A percentile compares a stretch with the other conserved stretches of the same genome.
Conservation (phyloP, 1,140 invertebrate species). For the Platorchestia sp. region DNA sequence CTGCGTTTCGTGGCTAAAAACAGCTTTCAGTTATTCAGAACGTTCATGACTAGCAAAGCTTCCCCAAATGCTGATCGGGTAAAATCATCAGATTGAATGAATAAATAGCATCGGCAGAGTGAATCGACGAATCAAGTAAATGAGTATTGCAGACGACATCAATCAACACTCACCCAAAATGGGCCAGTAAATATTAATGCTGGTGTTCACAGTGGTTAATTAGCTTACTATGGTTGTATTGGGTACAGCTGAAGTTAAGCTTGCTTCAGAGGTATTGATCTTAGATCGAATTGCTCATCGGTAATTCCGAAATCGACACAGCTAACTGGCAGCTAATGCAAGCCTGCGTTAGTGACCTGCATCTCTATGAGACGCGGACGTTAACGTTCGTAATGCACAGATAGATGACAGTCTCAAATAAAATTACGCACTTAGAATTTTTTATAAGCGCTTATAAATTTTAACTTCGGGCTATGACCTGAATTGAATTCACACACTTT, state of each 20-base stretch:
- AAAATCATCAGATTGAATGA: background rate
- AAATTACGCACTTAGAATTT: background rate
- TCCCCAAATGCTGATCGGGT: too few species aligned
- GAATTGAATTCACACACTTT: background rate
- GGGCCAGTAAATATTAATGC: background rate
- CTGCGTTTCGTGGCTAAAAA: too few species aligned
- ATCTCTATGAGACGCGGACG: background rate
- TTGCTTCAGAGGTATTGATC: background rate
- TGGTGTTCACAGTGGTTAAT: background rate
- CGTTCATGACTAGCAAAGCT: too few species aligned
- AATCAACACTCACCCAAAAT: background rate
- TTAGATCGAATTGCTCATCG: background rate
- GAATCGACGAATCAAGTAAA: background rate
- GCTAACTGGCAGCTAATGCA: background rate
- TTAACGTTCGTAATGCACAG: background rate
- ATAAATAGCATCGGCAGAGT: background rate
- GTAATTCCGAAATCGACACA: background rate
- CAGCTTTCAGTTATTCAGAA: too few species aligned
- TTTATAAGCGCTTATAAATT: background rate
- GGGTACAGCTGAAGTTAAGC: background rate
- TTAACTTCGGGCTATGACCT: background rate
- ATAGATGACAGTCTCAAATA: background rate
- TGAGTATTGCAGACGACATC: background rate
- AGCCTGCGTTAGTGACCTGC: background rate
- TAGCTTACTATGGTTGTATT: background rate